Evolutionary conservation across 1,140 invertebrate genomes (phyloP), one percentile per base, ranked within the genome.

Genomic region (Drosophila chauvacae): DNA sequence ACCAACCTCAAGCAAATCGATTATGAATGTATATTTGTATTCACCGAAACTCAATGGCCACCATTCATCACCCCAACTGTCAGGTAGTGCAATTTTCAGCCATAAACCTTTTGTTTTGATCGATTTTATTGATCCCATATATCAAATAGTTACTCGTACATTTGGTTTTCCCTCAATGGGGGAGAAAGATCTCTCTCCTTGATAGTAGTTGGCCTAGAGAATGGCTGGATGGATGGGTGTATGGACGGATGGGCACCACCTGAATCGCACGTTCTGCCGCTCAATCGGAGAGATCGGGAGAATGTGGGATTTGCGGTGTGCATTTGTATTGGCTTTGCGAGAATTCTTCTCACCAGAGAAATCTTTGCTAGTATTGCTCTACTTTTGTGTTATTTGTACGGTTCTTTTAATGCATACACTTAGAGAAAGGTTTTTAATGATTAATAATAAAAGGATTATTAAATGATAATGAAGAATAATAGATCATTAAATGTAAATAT

Each of bases 381-480:
- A 73, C 69, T 74, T 74, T 74, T 74, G 71, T 74, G 71, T 74
- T 74, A 73, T 73, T 74, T 63, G 71, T 73, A 73, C 14, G 56
- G 60, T 62, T 73, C 48, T 73, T 61, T 74, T 59, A 72, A 50
- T 72, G 66, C 11, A 3, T 72, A 48, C 65, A 72, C 69, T 50
- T 7, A 30, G 11, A 42, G 23, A 72, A 72, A 72, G 20, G 1
- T 11, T 7, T 16, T 0, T 13, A 1, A 7, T 5, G 4, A 16
- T 61, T 39, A 2, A 13, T 26, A 7, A 11, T n/a, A 9, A 50
- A 11, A 6, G 4, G 9, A 39, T 28, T 26, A 1, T 10, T 7
- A 47, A 16, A 23, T 7, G 7, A 7, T 14, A 44, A 18, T 16
- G 18, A 11, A 11, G 33, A 5, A 18, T 18, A 11, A 4, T 18